Evolutionary conservation across 2,888 invertebrate genomes (phyloP).

Genomic region (Geophilus truncorum): DNA sequence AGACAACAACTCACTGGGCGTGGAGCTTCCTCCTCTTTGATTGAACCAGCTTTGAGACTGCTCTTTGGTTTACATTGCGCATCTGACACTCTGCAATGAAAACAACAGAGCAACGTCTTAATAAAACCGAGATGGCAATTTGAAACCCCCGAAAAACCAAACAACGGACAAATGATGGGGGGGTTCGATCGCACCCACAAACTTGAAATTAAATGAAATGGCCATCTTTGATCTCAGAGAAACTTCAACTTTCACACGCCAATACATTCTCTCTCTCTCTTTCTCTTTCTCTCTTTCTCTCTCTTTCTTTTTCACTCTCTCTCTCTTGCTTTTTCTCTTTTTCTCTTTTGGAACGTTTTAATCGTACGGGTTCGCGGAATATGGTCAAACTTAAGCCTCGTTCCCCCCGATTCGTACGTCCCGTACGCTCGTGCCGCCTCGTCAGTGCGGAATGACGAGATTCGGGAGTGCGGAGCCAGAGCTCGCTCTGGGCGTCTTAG

Average conservation of each 20-base stretch:
- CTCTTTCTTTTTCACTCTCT: slow-evolving; percentile 20
- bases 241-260: not conserved
- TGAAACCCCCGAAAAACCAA: not conserved
- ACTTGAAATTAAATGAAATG: no score
- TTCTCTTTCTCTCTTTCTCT: not conserved
- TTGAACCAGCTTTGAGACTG: slow-evolving; percentile 50
- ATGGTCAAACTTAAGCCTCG: no score
- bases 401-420: no score
- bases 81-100: slow-evolving; percentile 71
- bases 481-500: slow-evolving; percentile 6
- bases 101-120: slow-evolving; percentile 51
- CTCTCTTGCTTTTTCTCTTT: not conserved
- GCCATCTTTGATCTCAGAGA: not conserved
- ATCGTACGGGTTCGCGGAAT: no score
- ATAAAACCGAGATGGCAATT: slow-evolving; percentile 19
- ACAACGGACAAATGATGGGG: not conserved
- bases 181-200: no score
- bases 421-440: no score
- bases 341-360: no score
- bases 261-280: not conserved
- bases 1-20: slow-evolving; percentile 35
- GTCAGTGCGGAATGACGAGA: no score
- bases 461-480: not conserved
- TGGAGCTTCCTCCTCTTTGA: slow-evolving; percentile 36
- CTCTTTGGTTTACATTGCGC: slow-evolving; percentile 69